These are phyloP conservation scores for Zaprionus gabonicus DNA, from an alignment of 1,140 invertebrate genomes.

Conservation along the genomic window DNA sequence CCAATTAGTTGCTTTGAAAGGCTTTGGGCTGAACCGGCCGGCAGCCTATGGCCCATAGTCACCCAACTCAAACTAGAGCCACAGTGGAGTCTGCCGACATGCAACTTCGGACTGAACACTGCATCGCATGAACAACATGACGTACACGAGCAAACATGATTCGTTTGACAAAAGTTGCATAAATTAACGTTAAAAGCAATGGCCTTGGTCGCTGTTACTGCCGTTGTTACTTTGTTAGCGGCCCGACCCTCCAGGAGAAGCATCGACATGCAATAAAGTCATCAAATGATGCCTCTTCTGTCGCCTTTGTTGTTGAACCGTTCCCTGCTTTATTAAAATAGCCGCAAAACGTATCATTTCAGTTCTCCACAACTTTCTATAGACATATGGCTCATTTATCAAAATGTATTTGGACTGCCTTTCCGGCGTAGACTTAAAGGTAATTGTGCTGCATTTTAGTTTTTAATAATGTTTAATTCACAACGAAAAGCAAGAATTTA, in stretches of 20 bases:
- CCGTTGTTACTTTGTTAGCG: slow-evolving; percentile 72
- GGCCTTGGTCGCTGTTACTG: slow-evolving; percentile 52
- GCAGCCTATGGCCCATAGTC: background rate
- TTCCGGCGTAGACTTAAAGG: background rate
- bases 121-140: slow-evolving; percentile 50
- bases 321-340: slow-evolving; percentile 20
- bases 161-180: slow-evolving; percentile 80
- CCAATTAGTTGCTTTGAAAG: slow-evolving; percentile 60
- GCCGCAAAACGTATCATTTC: slow-evolving; percentile 47
- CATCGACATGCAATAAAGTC: slow-evolving; percentile 73
- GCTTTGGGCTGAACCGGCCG: slow-evolving; percentile 7
- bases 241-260: slow-evolving; percentile 25
- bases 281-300: slow-evolving; percentile 68
- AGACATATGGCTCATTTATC: slow-evolving; percentile 22
- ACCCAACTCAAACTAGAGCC: slow-evolving; percentile 23
- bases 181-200: slow-evolving; percentile 81
- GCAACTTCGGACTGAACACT: slow-evolving; percentile 14
- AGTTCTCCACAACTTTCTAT: slow-evolving; percentile 34
- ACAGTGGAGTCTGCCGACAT: slow-evolving; percentile 17
- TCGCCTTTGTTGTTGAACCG: slow-evolving; percentile 35
- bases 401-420: slow-evolving; percentile 23
- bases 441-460: background rate
- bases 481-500: no score
- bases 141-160: slow-evolving; percentile 40
- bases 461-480: background rate